Percentiles rank a stretch among this genome's conserved stretches.
Conservation (phyloP, 2,113 vertebrate species). For the Actenoides lindsayi region DNA sequence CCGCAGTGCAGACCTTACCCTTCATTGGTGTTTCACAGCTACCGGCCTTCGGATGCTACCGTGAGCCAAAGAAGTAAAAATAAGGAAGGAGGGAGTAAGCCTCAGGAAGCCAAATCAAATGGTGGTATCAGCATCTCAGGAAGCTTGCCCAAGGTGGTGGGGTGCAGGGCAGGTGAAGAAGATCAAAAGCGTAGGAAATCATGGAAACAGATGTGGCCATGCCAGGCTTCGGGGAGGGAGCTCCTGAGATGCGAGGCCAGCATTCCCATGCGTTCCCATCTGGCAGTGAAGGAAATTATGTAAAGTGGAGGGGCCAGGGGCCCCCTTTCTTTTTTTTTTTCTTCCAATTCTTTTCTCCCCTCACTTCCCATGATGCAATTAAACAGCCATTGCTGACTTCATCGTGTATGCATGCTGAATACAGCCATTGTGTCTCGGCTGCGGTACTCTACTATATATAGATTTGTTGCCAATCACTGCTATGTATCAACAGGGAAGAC, state of each 20-base stretch:
- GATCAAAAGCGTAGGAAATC: slow-evolving; percentile 65
- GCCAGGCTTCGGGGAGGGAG: slow-evolving; percentile 45
- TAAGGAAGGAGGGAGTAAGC: slow-evolving; percentile 38
- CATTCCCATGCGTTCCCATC: slow-evolving; percentile 50
- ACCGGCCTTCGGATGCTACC: background rate
- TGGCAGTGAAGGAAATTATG: slow-evolving; percentile 51
- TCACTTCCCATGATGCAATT: slow-evolving; percentile 63
- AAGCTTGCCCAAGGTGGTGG: slow-evolving; percentile 59
- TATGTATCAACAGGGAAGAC: slow-evolving; percentile 59
- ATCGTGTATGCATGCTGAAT: slow-evolving; percentile 49
- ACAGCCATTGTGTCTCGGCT: slow-evolving; percentile 59
- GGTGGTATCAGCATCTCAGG: slow-evolving; percentile 56
- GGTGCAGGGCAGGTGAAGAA: slow-evolving; percentile 67
- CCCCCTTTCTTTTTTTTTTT: background rate
- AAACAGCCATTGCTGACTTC: slow-evolving; percentile 64
- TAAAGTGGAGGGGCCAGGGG: slow-evolving; percentile 44
- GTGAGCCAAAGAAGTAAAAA: slow-evolving; percentile 10
- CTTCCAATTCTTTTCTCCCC: slow-evolving; percentile 40
- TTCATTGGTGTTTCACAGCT: background rate
- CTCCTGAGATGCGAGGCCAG: background rate
- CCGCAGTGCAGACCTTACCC: background rate
- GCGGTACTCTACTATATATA: slow-evolving; percentile 56
- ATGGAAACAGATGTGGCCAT: slow-evolving; percentile 68
- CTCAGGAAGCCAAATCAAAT: slow-evolving; percentile 62
- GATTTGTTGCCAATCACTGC: slow-evolving; percentile 62